phyloP scores from a whole-genome alignment of 2,888 invertebrate species.

The Cryptophagus acutangulus region DNA sequence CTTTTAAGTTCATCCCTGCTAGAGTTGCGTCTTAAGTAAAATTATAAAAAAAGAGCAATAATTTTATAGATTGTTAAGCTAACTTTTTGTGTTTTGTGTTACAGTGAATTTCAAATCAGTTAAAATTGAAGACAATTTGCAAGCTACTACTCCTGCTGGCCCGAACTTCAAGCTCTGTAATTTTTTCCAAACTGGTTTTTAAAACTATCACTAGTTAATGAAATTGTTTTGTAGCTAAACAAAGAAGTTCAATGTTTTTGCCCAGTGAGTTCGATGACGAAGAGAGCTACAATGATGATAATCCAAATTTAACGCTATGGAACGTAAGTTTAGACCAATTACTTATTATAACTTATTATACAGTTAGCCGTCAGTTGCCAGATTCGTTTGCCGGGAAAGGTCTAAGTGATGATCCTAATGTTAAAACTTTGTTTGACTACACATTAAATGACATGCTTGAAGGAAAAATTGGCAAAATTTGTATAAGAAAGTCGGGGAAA shows the following conservation, averaged over 20 bases:
- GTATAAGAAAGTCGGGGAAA: slow-evolving; percentile 39
- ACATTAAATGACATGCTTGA: slow-evolving; percentile 39
- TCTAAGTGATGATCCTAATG: slow-evolving; percentile 38
- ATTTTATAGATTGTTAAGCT: no score
- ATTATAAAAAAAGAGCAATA: no score
- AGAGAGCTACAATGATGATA: slow-evolving; percentile 33
- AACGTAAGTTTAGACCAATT: slow-evolving; percentile 28
- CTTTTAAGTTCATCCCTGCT: no score
- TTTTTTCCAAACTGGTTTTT: not conserved
- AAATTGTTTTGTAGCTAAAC: not conserved
- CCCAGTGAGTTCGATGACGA: slow-evolving; percentile 28
- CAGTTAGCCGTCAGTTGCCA: slow-evolving; percentile 34
- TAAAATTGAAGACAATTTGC: not conserved
- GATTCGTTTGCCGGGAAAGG: slow-evolving; percentile 42
- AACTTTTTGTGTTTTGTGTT: no score
- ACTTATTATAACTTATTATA: not conserved
- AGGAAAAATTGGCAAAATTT: slow-evolving; percentile 42
- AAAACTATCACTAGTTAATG: slow-evolving; percentile 8
- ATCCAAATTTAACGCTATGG: slow-evolving; percentile 37
- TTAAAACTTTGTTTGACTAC: slow-evolving; percentile 36
- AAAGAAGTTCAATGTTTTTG: slow-evolving; percentile 8
- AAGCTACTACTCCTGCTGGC: not conserved
- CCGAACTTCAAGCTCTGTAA: not conserved
- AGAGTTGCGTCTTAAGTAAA: no score
- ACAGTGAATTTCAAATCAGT: no score